Base-by-base conservation (phyloP, 2,797 vertebrate genomes). In the Rhadinocentrus ornatus region DNA sequence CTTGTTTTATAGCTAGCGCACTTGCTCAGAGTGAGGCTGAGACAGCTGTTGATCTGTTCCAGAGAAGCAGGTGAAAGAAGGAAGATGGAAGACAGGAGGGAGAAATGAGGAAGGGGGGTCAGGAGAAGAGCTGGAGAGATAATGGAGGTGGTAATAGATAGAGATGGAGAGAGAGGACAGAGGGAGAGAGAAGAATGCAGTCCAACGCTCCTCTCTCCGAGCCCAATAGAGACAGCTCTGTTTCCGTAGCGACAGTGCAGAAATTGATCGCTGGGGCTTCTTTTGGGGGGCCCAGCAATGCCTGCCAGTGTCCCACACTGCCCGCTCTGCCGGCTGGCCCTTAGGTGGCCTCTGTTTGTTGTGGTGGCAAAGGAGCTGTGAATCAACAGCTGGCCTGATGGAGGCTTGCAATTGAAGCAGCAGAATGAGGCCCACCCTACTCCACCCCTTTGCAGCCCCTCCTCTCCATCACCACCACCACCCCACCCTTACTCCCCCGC, bases 321-420 rank as follows among this genome's bases (percentile, higher is more conserved):
- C 58, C 64, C 50, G 67, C 76, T 48, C 71, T 55, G 80, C 79
- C 29, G 73, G 71, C 67, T 39, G 75, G 84, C 84, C 90, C 90
- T 80, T 89, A 84, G 90, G 86, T 89, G 86, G 91, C 89, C 89
- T 88, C 81, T 89, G 88, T 92, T 92, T 93, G 91, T 93, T 93
- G 86, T 93, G 88, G 83, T 92, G 84, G 81, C 71, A 79, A 85
- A 88, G 82, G 77, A 87, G 84, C 91, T 92, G 92, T 93, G 91
- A 92, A 94, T 93, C 88, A 93, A 92, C 93, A 94, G 92, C 90
- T 93, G 91, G 90, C 78, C 80, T 32, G 57, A 88, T 77, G 86
- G 83, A 88, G 73, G 76, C 83, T 73, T 69, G 81, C 88, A 83
- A 88, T 80, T 87, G 82, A 89, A 69, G 83, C 75, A 60, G 78